Conservation (phyloP, 2,888 invertebrate genomes). For the Hirudinaria manillensis region DNA sequence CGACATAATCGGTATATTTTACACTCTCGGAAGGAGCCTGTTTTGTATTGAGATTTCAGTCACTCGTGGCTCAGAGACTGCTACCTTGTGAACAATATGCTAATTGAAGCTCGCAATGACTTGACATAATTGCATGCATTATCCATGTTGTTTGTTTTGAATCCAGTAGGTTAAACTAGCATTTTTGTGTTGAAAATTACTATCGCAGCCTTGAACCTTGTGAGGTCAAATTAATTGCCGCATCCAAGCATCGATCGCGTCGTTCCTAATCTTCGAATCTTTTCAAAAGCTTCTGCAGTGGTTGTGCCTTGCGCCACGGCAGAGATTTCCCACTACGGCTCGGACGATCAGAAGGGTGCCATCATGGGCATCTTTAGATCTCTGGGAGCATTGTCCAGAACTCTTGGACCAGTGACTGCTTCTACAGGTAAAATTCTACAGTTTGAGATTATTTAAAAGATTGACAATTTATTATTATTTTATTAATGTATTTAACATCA, state of each 20-base stretch:
- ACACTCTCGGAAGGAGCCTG: too few relatives aligned
- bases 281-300: constrained; percentile 59
- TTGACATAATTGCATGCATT: neutral
- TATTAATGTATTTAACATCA: neutral
- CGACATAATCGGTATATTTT: too few relatives aligned
- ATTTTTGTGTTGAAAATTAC: neutral
- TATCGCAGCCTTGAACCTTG: too few relatives aligned
- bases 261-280: neutral
- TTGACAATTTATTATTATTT: neutral
- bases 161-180: neutral
- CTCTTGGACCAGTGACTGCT: constrained; percentile 80
- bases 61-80: too few relatives aligned
- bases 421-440: constrained; percentile 64
- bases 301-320: constrained; percentile 93
- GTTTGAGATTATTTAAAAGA: neutral
- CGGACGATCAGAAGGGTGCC: constrained; percentile 74
- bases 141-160: neutral
- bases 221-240: too few relatives aligned
- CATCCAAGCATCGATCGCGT: neutral
- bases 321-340: constrained; percentile 76
- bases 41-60: too few relatives aligned
- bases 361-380: constrained; percentile 90
- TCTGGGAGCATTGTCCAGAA: constrained; percentile 84
- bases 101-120: too few relatives aligned
- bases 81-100: neutral